phyloP scores from a whole-genome alignment of 2,888 invertebrate species.

The Lumbricus terrestris region DNA sequence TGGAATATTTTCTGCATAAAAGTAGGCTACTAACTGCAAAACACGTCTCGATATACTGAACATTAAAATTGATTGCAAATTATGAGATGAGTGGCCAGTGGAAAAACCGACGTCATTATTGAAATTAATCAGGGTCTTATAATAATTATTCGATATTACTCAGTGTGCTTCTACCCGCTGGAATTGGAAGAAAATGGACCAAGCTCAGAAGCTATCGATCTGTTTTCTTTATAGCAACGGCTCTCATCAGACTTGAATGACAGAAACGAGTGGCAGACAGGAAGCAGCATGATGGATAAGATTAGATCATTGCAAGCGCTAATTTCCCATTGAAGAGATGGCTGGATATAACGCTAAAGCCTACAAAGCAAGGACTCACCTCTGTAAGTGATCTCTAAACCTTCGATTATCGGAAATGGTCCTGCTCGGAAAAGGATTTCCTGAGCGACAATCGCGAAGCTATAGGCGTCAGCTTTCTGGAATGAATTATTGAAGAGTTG shows the following conservation, averaged over 20 bases:
- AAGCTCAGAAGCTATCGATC: no score
- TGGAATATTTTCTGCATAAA: not conserved
- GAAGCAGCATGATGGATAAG: not conserved
- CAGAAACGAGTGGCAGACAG: not conserved
- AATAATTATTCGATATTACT: no score
- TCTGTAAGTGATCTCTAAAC: not conserved
- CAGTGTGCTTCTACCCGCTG: no score
- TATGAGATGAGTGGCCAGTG: no score
- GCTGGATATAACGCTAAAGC: no score
- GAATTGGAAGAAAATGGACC: no score
- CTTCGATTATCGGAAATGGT: conserved; percentile 5
- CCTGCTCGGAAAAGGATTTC: conserved; percentile 53
- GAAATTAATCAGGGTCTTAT: no score
- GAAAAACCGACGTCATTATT: no score
- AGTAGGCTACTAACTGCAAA: not conserved
- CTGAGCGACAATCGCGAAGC: conserved; percentile 84
- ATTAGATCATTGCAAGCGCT: not conserved
- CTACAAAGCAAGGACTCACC: not conserved
- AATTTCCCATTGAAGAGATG: not conserved
- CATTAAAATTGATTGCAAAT: no score
- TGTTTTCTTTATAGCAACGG: no score
- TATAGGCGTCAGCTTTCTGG: conserved; percentile 69
- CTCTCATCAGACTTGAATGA: no score
- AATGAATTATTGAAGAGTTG: conserved; percentile 45
- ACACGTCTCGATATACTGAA: no score